Evolutionary conservation across 1,140 invertebrate genomes (phyloP).

Genomic region (Caenorhabditis remanei): DNA sequence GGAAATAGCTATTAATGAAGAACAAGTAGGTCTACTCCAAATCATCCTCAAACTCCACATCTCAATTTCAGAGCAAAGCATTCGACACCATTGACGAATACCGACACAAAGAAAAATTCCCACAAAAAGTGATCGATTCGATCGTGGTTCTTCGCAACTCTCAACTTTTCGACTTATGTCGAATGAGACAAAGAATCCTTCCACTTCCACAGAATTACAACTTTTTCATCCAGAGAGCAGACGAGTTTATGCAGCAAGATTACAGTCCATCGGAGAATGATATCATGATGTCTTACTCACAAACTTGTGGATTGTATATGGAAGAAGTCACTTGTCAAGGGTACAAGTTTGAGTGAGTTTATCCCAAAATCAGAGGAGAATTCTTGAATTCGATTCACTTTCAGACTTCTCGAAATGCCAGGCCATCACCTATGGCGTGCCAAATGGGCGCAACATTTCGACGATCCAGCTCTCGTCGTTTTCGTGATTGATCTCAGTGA

Average conservation of each 20-base stretch:
- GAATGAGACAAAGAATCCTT: conserved; percentile 34
- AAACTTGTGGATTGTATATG: background rate
- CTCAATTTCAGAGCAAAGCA: background rate
- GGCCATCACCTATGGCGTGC: conserved; percentile 22
- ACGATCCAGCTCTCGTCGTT: conserved; percentile 12
- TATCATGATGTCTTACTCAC: conserved; percentile 38
- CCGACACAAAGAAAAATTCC: conserved; percentile 12
- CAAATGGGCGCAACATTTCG: conserved; percentile 18
- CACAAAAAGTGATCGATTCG: background rate
- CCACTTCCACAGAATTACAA: conserved; percentile 27
- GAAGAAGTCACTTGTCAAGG: conserved; percentile 8
- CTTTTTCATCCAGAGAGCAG: background rate
- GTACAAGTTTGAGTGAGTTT: conserved; percentile 32
- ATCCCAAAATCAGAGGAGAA: too few relatives aligned
- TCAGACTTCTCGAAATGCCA: conserved; percentile 44
- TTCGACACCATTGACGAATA: background rate
- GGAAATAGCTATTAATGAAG: background rate
- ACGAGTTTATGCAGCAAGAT: background rate
- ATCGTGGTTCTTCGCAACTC: background rate
- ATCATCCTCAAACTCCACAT: background rate
- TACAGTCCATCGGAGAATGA: background rate
- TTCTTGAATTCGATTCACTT: background rate
- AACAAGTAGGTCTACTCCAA: background rate
- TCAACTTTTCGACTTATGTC: conserved; percentile 16
- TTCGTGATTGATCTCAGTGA: conserved; percentile 43